These are phyloP conservation scores for Acrocephalus arundinaceus DNA, from an alignment of 2,113 vertebrate species.

Conservation along the genomic window DNA sequence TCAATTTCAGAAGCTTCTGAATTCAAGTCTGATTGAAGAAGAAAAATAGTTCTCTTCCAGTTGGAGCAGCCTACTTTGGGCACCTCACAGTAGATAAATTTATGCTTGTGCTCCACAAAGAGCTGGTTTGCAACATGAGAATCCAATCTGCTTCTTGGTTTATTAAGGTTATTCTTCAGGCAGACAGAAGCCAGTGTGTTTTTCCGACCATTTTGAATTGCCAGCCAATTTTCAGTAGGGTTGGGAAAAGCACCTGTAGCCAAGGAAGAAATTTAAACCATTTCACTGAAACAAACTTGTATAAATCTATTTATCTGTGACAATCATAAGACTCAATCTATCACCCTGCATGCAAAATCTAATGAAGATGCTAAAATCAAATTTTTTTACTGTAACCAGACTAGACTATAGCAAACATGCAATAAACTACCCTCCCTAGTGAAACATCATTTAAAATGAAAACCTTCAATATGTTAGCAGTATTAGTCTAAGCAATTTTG, in stretches of 20 bases:
- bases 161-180: slow-evolving; percentile 3
- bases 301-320: background rate
- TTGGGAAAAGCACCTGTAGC: background rate
- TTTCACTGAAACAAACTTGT: background rate
- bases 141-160: background rate
- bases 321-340: background rate
- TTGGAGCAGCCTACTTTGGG: slow-evolving; percentile 74
- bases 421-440: background rate
- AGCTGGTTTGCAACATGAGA: background rate
- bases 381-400: background rate
- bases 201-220: slow-evolving; percentile 33
- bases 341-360: background rate
- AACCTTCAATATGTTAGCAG: background rate
- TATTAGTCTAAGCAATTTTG: background rate
- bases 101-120: slow-evolving; percentile 64
- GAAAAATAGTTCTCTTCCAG: slow-evolving; percentile 68
- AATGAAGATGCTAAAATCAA: background rate
- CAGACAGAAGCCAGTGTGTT: slow-evolving; percentile 23
- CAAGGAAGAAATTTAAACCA: background rate
- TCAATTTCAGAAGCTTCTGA: slow-evolving; percentile 36
- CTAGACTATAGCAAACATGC: background rate
- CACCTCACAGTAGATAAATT: slow-evolving; percentile 70
- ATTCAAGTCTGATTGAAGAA: slow-evolving; percentile 38
- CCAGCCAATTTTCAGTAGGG: slow-evolving; percentile 19
- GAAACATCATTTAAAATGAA: background rate